phyloP scores from a whole-genome alignment of 2,797 vertebrate species.

The Sebastes vulpes region DNA sequence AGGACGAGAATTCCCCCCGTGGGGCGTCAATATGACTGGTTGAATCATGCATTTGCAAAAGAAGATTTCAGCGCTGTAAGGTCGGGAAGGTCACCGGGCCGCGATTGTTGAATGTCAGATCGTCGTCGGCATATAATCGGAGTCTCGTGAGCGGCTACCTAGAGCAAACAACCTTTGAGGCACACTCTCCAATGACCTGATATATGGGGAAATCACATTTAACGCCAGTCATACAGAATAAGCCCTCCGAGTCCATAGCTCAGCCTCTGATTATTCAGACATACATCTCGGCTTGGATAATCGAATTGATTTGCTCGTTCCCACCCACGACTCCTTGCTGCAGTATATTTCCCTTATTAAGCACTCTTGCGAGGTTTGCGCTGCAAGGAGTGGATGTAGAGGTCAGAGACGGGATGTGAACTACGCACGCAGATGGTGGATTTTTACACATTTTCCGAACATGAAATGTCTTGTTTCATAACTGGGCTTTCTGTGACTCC shows the following conservation, averaged over 20 bases:
- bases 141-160: conserved; percentile 9
- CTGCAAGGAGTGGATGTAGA: not conserved
- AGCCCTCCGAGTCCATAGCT: conserved; percentile 25
- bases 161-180: conserved; percentile 53
- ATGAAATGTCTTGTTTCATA: conserved; percentile 12
- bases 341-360: conserved; percentile 50
- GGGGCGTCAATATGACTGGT: conserved; percentile 4
- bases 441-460: not conserved
- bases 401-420: not conserved
- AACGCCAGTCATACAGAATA: conserved; percentile 41
- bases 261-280: conserved; percentile 39
- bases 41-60: conserved; percentile 46
- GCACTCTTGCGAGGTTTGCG: conserved; percentile 8
- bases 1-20: not conserved
- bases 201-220: conserved; percentile 48
- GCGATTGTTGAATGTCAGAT: conserved; percentile 59
- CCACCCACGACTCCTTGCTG: conserved; percentile 34
- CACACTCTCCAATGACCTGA: conserved; percentile 48
- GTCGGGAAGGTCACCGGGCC: conserved; percentile 27
- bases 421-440: not conserved
- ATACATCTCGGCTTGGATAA: conserved; percentile 32
- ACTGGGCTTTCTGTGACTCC: conserved; percentile 21
- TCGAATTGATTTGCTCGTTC: conserved; percentile 53
- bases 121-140: conserved; percentile 30
- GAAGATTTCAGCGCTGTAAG: conserved; percentile 43